Percentiles rank a stretch among this genome's conserved stretches.
Conservation (phyloP, 2,113 vertebrate species). For the Prochilodus magdalenae region DNA sequence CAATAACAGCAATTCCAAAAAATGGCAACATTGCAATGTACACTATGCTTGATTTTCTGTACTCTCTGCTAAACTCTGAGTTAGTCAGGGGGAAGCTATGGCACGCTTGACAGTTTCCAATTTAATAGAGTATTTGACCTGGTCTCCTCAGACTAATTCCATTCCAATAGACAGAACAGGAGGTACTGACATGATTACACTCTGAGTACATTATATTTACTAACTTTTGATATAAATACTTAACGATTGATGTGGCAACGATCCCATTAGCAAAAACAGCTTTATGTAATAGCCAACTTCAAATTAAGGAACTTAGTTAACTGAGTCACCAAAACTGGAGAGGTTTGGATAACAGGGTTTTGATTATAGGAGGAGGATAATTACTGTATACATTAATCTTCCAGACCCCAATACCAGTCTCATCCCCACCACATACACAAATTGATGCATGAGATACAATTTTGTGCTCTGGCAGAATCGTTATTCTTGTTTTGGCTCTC, state of each 20-base stretch:
- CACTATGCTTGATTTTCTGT: background rate
- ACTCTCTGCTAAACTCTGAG: background rate
- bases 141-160: background rate
- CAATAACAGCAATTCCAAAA: background rate
- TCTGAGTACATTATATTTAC: background rate
- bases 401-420: background rate
- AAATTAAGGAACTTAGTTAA: background rate
- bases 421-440: background rate
- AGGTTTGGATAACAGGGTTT: background rate
- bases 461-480: conserved; percentile 35
- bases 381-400: conserved; percentile 4
- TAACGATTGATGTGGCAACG: background rate
- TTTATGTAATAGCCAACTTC: background rate
- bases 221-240: background rate
- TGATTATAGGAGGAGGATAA: background rate
- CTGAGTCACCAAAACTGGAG: background rate
- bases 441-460: background rate
- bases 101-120: background rate
- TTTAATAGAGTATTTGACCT: background rate
- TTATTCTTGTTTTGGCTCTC: conserved; percentile 29
- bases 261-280: background rate
- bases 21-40: background rate
- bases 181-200: background rate
- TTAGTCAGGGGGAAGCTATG: background rate
- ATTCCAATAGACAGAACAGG: background rate